Evolutionary conservation across 2,797 vertebrate species (phyloP).

Genomic region (Lagorchestes hirsutus): DNA sequence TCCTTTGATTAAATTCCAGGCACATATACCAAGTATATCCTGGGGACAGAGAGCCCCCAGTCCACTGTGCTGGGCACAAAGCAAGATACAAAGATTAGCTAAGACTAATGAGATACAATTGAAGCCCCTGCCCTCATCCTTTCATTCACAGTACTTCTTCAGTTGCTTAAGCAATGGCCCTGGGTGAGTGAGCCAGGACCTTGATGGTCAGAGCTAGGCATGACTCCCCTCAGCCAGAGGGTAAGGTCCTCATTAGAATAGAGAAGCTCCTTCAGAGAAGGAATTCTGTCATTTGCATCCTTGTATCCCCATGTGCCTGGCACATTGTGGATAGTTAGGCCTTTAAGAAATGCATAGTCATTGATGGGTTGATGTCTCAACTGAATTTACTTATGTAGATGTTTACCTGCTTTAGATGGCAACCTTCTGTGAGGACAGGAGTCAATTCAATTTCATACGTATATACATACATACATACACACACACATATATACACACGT

Average conservation of each 20-base stretch:
- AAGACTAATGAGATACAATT: too few relatives aligned
- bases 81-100: background rate
- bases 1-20: background rate
- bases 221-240: too few relatives aligned
- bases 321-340: background rate
- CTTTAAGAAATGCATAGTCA: background rate
- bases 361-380: too few relatives aligned
- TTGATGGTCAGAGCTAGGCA: background rate
- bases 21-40: background rate
- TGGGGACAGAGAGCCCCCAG: background rate
- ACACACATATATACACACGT: too few relatives aligned
- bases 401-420: too few relatives aligned
- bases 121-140: too few relatives aligned
- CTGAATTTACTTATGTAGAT: too few relatives aligned
- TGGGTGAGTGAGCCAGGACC: background rate
- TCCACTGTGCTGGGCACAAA: background rate
- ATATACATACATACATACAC: too few relatives aligned
- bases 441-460: too few relatives aligned
- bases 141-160: too few relatives aligned
- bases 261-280: background rate
- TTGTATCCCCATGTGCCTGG: background rate
- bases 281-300: background rate
- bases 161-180: background rate
- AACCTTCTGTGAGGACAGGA: too few relatives aligned
- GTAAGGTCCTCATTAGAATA: too few relatives aligned